Evolutionary conservation across 2,113 vertebrate genomes (phyloP), one percentile per base, ranked within the genome.

Genomic region (Polyodon spathula): DNA sequence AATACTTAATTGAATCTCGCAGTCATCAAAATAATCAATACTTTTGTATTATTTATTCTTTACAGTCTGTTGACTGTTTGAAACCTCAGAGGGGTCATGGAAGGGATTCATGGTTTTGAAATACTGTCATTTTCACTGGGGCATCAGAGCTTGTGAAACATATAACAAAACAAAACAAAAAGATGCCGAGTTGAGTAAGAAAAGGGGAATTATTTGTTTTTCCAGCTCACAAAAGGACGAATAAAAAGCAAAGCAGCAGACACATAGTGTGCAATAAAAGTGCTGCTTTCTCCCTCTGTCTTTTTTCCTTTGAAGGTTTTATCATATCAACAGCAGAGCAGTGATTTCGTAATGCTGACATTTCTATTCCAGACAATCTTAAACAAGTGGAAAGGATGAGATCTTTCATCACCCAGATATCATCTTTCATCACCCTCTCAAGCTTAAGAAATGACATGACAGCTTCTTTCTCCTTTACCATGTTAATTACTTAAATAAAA

Each of bases 21-120:
- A 97, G 93, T 98, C 93, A 98, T 97, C 94, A 97, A 95, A 98
- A 97, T 98, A 97, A 98, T 98, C 95, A 97, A 98, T 98, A 97
- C 86, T 95, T 97, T 97, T 98, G 96, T 98, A 98, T 98, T 98
- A 98, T 98, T 98, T 97, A 98, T 98, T 97, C 95, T 98, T 97
- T 96, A 97, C 95, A 97, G 93, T 98, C 95, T 94, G 94, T 95
- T 95, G 94, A 91, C 92, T 93, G 92, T 93, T 97, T 93, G 90
- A 97, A 95, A 91, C 91, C 94, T 95, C 90, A 78, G 85, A 93
- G 91, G 93, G 90, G 90, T 86, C 84, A 83, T 87, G 76, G 84
- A 86, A 87, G 92, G 88, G 85, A 88, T 88, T 92, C 88, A 89
- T 89, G 88, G 89, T 89, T 85, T 89, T 85, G 90, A 92, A 92